Evolutionary conservation across 35 echinoderm and acorn worm species (phyloP), one percentile per base, ranked within the genome.

Genomic region (Heliocidaris erythrogramma): DNA sequence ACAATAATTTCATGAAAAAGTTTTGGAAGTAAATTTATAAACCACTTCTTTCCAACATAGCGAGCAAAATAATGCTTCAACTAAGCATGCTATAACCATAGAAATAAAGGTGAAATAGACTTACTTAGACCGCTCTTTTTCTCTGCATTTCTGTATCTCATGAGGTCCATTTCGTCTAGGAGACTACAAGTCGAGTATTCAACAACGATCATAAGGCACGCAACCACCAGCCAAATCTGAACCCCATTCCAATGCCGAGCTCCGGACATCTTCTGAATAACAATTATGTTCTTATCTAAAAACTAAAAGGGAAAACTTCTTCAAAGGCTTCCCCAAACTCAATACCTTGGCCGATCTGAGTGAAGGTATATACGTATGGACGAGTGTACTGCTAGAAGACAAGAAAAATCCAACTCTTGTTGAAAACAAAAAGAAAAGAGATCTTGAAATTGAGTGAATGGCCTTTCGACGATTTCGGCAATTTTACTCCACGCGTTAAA

Each of bases 401-500:
- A 48, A 89, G 7, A 89, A 89, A 7, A 32, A 9, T 47, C 31
- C 31, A 47, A 47, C 31, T 89, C 87, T 47, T 89, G 31, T 47
- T 13, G 87, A 48, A 47, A 89, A 18, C 31, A 47, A 88, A 30
- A 89, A 21, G 21, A 35, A 48, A 69, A 69, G 60, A 69, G 18
- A n/a, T 78, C 4, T 78, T 78, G 65, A 78, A 24, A 78, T 69
- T 78, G 14, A 78, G 21, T 78, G 65, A 69, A 78, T 78, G 65
- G 21, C 65, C 65, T 78, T 27, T 78, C 7, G 65, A n/a, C 27
- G 27, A 78, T 78, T 21, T 78, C 65, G 65, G 65, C 65, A 78
- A 78, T 78, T 78, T 78, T 78, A 78, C 65, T 78, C 65, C 65
- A 78, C 65, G 65, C 65, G 65, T 78, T 78, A 78, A 78, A 78